phyloP scores from a whole-genome alignment of 2,113 vertebrate species.

The Nothoprocta pentlandii region DNA sequence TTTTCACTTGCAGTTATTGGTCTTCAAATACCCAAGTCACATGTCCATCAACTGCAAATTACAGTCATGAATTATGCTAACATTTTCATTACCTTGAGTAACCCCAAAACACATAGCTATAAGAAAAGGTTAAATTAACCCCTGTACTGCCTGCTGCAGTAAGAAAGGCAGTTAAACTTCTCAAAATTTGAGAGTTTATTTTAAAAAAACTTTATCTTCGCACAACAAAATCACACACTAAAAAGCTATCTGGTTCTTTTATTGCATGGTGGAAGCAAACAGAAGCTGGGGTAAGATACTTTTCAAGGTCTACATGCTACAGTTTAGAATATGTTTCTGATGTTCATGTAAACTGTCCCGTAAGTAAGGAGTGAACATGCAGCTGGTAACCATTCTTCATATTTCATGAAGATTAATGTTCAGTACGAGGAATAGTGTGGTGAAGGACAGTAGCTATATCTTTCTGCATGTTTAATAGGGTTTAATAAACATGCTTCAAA shows the following conservation, averaged over 20 bases:
- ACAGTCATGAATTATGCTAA: background rate
- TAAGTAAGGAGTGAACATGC: background rate
- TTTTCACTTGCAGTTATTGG: background rate
- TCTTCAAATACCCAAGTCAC: background rate
- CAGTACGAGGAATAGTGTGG: background rate
- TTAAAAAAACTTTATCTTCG: background rate
- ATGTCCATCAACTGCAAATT: background rate
- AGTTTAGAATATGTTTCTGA: background rate
- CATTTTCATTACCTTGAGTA: background rate
- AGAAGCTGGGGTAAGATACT: background rate
- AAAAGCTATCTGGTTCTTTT: background rate
- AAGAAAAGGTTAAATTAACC: slow-evolving; percentile 12
- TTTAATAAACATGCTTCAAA: background rate
- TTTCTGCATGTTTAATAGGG: background rate
- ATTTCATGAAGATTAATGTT: background rate
- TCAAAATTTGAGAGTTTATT: background rate
- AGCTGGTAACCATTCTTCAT: background rate
- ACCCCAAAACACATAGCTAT: background rate
- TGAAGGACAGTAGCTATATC: background rate
- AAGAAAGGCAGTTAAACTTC: background rate
- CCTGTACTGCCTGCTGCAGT: background rate
- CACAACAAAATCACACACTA: background rate
- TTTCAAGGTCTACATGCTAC: background rate
- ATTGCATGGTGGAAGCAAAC: background rate
- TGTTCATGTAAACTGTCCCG: background rate